A percentile compares a stretch with the other conserved stretches of the same genome.
Evolutionary conservation across 2,113 vertebrate species (phyloP).

Genomic region (Ictidomys tridecemlineatus): DNA sequence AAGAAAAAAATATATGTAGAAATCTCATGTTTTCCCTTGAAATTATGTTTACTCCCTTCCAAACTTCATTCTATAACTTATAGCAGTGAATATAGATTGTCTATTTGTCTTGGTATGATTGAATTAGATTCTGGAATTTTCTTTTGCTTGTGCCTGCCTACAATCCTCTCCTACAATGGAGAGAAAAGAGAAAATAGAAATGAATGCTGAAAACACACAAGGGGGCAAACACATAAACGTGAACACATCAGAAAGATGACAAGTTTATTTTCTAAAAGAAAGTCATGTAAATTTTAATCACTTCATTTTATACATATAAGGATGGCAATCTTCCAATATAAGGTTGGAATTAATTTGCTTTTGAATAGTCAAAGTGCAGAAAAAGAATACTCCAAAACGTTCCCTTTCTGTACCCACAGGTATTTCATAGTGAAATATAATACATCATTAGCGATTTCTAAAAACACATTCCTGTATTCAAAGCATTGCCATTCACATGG

Average conservation of each 20-base stretch:
- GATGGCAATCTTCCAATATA: background rate
- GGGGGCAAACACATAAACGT: slow-evolving; percentile 53
- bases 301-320: background rate
- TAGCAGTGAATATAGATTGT: slow-evolving; percentile 90
- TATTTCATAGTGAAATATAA: slow-evolving; percentile 14
- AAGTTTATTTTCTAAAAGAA: background rate
- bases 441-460: background rate
- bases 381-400: background rate
- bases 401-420: background rate
- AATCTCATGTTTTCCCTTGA: background rate
- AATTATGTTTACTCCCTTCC: slow-evolving; percentile 38
- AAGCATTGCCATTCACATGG: background rate
- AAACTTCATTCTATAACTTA: slow-evolving; percentile 60
- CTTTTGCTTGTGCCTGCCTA: slow-evolving; percentile 91
- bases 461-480: slow-evolving; percentile 20
- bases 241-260: background rate
- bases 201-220: slow-evolving; percentile 71
- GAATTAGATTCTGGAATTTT: slow-evolving; percentile 89
- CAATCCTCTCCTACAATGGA: slow-evolving; percentile 85
- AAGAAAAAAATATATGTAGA: background rate
- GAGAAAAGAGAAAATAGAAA: slow-evolving; percentile 73
- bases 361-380: background rate
- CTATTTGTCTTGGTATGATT: slow-evolving; percentile 90
- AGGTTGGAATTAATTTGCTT: background rate
- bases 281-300: background rate